These are phyloP conservation scores for Clepsis dumicolana DNA, from an alignment of 2,888 invertebrate species.

Conservation along the genomic window DNA sequence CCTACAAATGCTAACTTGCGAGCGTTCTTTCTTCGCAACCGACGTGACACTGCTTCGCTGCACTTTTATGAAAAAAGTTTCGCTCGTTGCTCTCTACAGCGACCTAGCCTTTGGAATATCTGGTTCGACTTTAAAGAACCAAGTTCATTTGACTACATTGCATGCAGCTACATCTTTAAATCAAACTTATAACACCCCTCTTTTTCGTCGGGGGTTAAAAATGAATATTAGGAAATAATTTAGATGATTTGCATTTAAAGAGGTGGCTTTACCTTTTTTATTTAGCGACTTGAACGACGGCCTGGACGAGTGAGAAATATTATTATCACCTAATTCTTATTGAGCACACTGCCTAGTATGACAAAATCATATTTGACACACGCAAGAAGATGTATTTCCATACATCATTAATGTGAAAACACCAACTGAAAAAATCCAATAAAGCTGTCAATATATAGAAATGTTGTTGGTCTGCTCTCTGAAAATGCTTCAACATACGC, in stretches of 20 bases:
- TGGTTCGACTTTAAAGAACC: conserved; percentile 57
- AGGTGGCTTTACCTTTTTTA: neutral
- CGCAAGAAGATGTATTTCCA: too few species aligned
- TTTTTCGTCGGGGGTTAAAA: too few species aligned
- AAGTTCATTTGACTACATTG: conserved; percentile 35
- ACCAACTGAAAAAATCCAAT: neutral
- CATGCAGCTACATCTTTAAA: neutral
- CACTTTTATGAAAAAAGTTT: conserved; percentile 85
- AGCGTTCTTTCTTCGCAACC: conserved; percentile 69
- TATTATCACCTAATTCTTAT: too few species aligned
- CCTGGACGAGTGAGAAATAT: too few species aligned
- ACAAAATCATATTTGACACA: too few species aligned
- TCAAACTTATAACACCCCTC: too few species aligned
- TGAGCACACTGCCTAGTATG: too few species aligned
- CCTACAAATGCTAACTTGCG: conserved; percentile 75
- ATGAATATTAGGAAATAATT: conserved; percentile 1
- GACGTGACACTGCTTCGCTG: conserved; percentile 64
- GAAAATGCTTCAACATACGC: conserved; percentile 4
- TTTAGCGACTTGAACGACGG: too few species aligned
- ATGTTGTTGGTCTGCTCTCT: neutral
- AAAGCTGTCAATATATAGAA: neutral
- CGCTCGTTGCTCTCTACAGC: conserved; percentile 69
- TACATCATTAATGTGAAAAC: too few species aligned
- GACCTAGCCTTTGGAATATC: conserved; percentile 64
- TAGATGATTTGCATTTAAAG: conserved; percentile 1